These are phyloP conservation scores for Leucopternis melanops DNA, from an alignment of 2,113 vertebrate species.

Conservation along the genomic window DNA sequence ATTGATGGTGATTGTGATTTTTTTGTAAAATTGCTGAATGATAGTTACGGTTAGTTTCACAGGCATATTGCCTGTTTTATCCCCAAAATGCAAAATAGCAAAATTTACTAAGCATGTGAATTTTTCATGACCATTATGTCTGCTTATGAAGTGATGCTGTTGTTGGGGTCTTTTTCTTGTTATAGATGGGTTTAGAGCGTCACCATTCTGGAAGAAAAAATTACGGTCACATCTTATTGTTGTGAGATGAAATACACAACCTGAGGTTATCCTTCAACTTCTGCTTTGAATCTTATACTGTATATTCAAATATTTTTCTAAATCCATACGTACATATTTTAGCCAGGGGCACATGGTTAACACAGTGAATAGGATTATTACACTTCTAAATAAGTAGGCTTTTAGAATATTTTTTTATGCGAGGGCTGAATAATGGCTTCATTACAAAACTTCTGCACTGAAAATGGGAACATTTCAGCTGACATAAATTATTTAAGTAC, in stretches of 20 bases:
- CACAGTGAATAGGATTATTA: neutral
- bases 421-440: slow-evolving; percentile 14
- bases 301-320: slow-evolving; percentile 35
- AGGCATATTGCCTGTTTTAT: neutral
- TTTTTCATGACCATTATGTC: neutral
- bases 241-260: neutral
- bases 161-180: neutral
- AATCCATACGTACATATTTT: neutral
- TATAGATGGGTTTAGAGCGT: neutral
- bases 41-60: neutral
- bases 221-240: neutral
- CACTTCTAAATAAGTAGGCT: slow-evolving; percentile 6
- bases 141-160: neutral
- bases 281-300: neutral
- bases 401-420: neutral
- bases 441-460: slow-evolving; percentile 10
- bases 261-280: neutral
- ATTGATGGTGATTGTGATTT: neutral
- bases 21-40: neutral
- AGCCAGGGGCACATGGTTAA: neutral
- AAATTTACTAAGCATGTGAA: neutral
- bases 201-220: neutral
- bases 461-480: slow-evolving; percentile 26
- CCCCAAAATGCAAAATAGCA: neutral
- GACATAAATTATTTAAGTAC: slow-evolving; percentile 35